These are phyloP conservation scores for Seriola dumerili DNA, from an alignment of 2,113 vertebrate genomes.

Conservation along the genomic window DNA sequence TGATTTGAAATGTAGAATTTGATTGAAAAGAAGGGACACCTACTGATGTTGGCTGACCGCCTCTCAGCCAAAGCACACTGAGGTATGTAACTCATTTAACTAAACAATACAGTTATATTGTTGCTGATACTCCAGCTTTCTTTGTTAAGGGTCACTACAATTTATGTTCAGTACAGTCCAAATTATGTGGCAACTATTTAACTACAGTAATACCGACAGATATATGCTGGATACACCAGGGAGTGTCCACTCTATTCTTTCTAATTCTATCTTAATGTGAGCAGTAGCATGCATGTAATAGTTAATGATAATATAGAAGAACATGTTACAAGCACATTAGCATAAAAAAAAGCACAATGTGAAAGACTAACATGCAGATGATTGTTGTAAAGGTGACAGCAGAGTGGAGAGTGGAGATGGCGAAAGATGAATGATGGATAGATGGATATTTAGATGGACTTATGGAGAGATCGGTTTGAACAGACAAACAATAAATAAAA, in stretches of 20 bases:
- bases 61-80: background rate
- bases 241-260: constrained; percentile 50
- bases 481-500: background rate
- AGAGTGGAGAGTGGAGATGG: constrained; percentile 33
- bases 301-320: constrained; percentile 38
- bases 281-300: constrained; percentile 45
- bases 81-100: background rate
- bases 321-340: constrained; percentile 39
- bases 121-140: background rate
- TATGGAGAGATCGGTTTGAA: background rate
- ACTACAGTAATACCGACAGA: background rate
- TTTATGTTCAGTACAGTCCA: background rate
- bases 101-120: background rate
- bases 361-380: constrained; percentile 58
- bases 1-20: constrained; percentile 49
- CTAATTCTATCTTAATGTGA: constrained; percentile 45
- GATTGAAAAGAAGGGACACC: constrained; percentile 55
- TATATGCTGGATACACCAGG: background rate
- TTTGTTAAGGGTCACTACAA: background rate
- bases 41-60: background rate
- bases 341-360: constrained; percentile 43
- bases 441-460: background rate
- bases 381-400: constrained; percentile 41
- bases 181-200: background rate
- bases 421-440: background rate